Conservation (phyloP, 2,888 invertebrate species). For the Pristionchus arcanus region DNA sequence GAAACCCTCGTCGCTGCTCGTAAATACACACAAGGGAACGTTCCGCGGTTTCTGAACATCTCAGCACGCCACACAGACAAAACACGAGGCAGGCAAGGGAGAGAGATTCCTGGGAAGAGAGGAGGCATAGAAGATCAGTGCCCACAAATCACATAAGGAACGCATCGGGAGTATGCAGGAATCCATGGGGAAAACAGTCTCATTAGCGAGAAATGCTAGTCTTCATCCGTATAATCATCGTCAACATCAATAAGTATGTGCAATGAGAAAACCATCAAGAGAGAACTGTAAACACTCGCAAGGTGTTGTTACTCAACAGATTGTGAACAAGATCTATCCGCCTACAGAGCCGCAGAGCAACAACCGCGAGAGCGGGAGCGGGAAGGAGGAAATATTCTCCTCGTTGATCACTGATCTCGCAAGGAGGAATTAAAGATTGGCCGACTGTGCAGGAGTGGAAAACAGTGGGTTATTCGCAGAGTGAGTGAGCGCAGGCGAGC, state of each 20-base stretch:
- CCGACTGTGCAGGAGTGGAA: background rate
- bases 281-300: background rate
- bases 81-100: background rate
- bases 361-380: background rate
- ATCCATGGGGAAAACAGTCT: no score
- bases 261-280: background rate
- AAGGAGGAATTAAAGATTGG: background rate
- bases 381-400: background rate
- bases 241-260: background rate
- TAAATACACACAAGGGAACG: slow-evolving; percentile 13
- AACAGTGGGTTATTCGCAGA: background rate
- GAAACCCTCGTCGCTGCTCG: background rate
- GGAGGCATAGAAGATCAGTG: background rate
- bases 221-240: background rate
- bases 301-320: background rate
- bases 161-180: background rate
- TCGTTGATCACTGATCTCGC: background rate
- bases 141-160: background rate
- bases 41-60: slow-evolving; percentile 16
- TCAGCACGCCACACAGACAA: slow-evolving; percentile 13
- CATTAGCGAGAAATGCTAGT: background rate
- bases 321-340: background rate
- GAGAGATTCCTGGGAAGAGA: background rate
- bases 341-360: background rate
- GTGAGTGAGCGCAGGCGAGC: background rate